Evolutionary conservation across 2,113 vertebrate species (phyloP), one percentile per base, ranked within the genome.

Genomic region (Prionailurus bengalensis): DNA sequence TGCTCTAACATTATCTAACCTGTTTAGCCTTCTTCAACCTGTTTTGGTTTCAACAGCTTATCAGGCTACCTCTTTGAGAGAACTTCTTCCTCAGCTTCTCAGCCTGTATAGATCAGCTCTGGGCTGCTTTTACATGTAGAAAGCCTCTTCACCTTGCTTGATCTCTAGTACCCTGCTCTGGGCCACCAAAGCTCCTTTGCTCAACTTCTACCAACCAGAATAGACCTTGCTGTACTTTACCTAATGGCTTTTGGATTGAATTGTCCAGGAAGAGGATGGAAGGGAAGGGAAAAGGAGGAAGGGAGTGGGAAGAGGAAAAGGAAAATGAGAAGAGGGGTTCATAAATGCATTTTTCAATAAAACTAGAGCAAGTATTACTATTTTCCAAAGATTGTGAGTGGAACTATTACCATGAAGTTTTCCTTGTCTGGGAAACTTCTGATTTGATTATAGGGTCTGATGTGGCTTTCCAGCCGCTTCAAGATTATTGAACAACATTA

Each of bases 331-430:
- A 27, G 21, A 83, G 36, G 19, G 78, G 3, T 3, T 91, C 11
- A 48, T 31, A 42, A 42, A 33, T 78, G 0, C 33, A 76, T 84
- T 95, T 97, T 96, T 81, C 23, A 36, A 42, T 51, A 91, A 91
- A 70, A 61, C 42, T 68, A 91, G 48, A 91, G 4, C 19, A 89
- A 94, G 51, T 29, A 12, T 89, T 89, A 51, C 53, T 87, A 1
- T 90, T 97, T 95, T 80, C 51, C 21, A 91, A 71, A 85, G 70
- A 89, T 25, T 84, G 31, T 96, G 65, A 84, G 51, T 95, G 53
- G 65, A 94, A 65, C 27, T 83, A 13, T 63, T 19, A 55, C 16
- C 51, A 97, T 42, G 31, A 33, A 81, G 2, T 76, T 94, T 89
- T 89, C 12, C 36, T 78, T 51, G 45, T 82, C 36, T 73, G 29